Base-by-base conservation (phyloP, 2,888 invertebrate species). In the Antheraea yamamai region DNA sequence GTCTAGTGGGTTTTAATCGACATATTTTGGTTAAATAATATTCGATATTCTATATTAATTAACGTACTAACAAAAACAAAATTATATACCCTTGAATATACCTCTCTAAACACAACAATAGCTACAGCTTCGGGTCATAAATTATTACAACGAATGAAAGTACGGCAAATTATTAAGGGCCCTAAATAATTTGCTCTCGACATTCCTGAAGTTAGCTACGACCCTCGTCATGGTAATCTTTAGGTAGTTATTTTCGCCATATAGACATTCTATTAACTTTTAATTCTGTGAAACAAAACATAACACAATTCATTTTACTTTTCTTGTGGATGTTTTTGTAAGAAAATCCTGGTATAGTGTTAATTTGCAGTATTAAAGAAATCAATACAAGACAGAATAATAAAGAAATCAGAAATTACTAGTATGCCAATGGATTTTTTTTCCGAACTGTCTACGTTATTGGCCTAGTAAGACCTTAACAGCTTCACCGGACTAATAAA, bases 121-220 rank as follows among this genome's bases (percentile, higher is more conserved):
- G 76, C 73, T 78, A 75, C 75, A 51, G 78, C 78, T 79, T 78
- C 77, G 61, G 73, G 79, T 77, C 72, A 80, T 82, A 76, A 83
- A 82, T 83, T 83, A 84, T 83, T 81, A 83, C 79, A 78, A 76
- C 80, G 78, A 81, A 81, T 77, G 77, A 79, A 79, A 77, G 79
- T 78, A 79, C 80, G 81, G 82, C 81, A 85, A 83, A 87, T 85
- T 84, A 85, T 85, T 79, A 80, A 82, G 85, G 81, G 76, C 75
- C 78, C 77, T 81, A 82, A 84, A 84, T 83, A 83, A 86, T 84
- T 83, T 81, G 78, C 75, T 76, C 70, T 47, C 68, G 78, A 73
- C 73, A 66, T 75, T 74, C 73, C 74, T 66, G 74, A 76, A 78
- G 72, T 74, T 72, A 70, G 39, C 66, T 68, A 26, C 73, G 73